These are phyloP conservation scores for Erinaceus europaeus DNA, from an alignment of 2,113 vertebrate species.

Conservation along the genomic window DNA sequence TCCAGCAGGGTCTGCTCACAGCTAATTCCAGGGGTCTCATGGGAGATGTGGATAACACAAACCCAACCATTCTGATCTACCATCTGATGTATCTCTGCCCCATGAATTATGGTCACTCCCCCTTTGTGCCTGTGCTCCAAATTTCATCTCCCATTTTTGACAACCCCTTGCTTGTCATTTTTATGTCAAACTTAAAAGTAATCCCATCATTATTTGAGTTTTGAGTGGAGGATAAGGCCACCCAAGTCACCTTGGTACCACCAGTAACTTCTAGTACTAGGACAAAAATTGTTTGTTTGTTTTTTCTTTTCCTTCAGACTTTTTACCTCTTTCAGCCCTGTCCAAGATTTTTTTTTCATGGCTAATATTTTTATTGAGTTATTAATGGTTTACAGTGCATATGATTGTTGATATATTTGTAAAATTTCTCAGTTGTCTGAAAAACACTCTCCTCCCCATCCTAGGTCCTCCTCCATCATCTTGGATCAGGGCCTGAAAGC, in stretches of 20 bases:
- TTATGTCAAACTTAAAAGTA: not conserved
- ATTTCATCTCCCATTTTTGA: not conserved
- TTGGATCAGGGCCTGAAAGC: no score
- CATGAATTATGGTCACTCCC: rapidly evolving
- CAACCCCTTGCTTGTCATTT: rapidly evolving
- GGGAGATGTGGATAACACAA: not conserved
- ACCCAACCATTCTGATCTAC: rapidly evolving
- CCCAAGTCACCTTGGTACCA: not conserved
- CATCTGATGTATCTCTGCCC: rapidly evolving
- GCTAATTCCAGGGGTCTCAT: not conserved
- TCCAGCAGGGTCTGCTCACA: no score
- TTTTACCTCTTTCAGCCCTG: not conserved
- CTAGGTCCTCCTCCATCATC: no score
- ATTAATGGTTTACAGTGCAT: no score
- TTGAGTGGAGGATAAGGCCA: not conserved
- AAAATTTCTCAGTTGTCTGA: no score
- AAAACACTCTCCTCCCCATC: no score
- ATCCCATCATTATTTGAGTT: not conserved
- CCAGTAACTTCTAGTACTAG: not conserved
- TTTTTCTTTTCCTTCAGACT: not conserved
- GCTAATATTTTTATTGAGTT: no score
- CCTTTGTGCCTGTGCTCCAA: not conserved
- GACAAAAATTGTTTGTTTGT: not conserved
- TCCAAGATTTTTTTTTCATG: not conserved
- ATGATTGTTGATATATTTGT: no score